Evolutionary conservation across 1,140 invertebrate species (phyloP).

Genomic region (Mya arenaria): DNA sequence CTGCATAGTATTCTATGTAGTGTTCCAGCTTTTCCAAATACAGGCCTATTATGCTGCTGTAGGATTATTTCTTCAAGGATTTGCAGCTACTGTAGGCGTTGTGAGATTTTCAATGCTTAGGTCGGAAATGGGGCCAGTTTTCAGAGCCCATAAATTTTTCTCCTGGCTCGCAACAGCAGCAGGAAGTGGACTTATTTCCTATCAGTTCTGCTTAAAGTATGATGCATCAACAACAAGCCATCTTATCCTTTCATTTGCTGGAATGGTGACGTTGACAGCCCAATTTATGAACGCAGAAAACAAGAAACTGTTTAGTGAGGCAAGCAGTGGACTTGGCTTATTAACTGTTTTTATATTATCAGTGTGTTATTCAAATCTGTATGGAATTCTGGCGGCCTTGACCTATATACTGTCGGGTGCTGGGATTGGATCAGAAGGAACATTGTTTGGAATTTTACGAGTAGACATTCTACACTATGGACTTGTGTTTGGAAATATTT

Average conservation of each 20-base stretch:
- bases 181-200: constrained; percentile 61
- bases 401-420: constrained; percentile 60
- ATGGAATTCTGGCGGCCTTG: constrained; percentile 59
- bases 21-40: constrained; percentile 16
- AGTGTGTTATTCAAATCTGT: constrained; percentile 53
- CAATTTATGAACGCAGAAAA: constrained; percentile 47
- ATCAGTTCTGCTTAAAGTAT: constrained; percentile 55
- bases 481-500: constrained; percentile 64
- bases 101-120: constrained; percentile 58
- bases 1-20: constrained; percentile 55
- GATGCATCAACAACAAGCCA: constrained; percentile 38
- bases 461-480: constrained; percentile 69
- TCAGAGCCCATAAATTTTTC: constrained; percentile 60
- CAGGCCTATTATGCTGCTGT: constrained; percentile 51
- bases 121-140: constrained; percentile 36
- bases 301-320: constrained; percentile 52
- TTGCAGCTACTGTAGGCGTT: constrained; percentile 63
- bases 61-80: constrained; percentile 60
- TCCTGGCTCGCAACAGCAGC: constrained; percentile 63
- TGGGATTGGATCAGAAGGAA: constrained; percentile 58
- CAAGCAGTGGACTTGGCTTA: constrained; percentile 61
- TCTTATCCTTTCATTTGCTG: constrained; percentile 55
- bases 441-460: constrained; percentile 54
- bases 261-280: constrained; percentile 35
- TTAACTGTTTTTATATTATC: constrained; percentile 60